Conservation (phyloP, 2,888 invertebrate species). For the Ephialtes manifestator region DNA sequence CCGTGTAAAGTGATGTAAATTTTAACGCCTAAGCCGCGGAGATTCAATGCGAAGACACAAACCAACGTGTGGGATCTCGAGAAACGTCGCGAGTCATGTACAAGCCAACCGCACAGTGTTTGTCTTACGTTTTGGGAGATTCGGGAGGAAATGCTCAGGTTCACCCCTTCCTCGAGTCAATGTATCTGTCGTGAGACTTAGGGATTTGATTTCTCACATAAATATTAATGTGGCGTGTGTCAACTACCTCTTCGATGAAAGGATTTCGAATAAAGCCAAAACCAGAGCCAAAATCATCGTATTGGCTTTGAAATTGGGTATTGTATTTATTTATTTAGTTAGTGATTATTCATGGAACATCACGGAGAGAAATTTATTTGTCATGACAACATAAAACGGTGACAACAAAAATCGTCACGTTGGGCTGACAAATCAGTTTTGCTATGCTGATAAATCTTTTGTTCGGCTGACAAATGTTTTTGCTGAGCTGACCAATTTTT, state of each 20-base stretch:
- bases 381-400: too few relatives aligned
- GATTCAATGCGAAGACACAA: slow-evolving; percentile 42
- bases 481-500: too few relatives aligned
- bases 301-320: too few relatives aligned
- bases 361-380: too few relatives aligned
- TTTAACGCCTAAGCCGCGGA: slow-evolving; percentile 66
- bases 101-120: slow-evolving; percentile 53
- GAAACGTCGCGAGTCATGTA: slow-evolving; percentile 42
- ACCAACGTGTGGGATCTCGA: slow-evolving; percentile 45
- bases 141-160: not conserved
- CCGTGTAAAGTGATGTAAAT: slow-evolving; percentile 74
- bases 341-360: too few relatives aligned
- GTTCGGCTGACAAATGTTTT: too few relatives aligned
- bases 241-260: not conserved
- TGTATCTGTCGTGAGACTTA: slow-evolving; percentile 72
- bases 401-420: too few relatives aligned
- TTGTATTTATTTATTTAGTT: too few relatives aligned
- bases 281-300: too few relatives aligned
- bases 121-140: slow-evolving; percentile 63
- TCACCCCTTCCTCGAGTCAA: slow-evolving; percentile 33
- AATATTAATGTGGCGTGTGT: slow-evolving; percentile 78
- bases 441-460: too few relatives aligned
- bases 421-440: too few relatives aligned
- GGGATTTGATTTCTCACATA: slow-evolving; percentile 79
- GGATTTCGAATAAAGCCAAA: too few relatives aligned